A percentile compares a stretch with the other conserved stretches of the same genome.
Conservation (phyloP, 2,888 invertebrate species). For the Pilophorus perplexus region DNA sequence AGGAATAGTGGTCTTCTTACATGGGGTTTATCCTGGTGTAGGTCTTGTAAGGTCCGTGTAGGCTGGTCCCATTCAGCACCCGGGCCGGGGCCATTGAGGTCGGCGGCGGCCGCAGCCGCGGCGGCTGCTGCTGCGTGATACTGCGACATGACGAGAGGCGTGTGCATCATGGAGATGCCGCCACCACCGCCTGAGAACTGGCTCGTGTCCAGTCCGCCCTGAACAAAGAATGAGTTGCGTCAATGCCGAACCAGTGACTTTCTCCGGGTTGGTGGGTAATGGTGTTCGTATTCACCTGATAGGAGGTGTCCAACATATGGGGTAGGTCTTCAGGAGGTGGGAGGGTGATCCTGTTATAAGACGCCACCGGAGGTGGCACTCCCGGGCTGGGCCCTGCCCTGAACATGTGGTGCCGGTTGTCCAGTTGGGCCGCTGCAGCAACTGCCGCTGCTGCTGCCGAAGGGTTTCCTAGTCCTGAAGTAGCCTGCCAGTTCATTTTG, state of each 20-base stretch:
- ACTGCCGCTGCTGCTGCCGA: slow-evolving; percentile 9
- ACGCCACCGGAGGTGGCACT: slow-evolving; percentile 32
- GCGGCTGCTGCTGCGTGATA: slow-evolving; percentile 37
- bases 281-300: slow-evolving; percentile 44
- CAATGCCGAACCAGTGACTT: no score
- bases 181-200: slow-evolving; percentile 44
- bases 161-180: slow-evolving; percentile 45
- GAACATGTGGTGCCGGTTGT: slow-evolving; percentile 44
- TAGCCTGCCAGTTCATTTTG: slow-evolving; percentile 48
- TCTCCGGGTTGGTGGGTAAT: no score
- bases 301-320: slow-evolving; percentile 45
- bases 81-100: slow-evolving; percentile 26
- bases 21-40: slow-evolving; percentile 44
- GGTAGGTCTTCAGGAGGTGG: slow-evolving; percentile 45
- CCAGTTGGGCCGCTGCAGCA: slow-evolving; percentile 23
- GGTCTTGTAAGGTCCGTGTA: slow-evolving; percentile 38
- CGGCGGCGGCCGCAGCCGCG: slow-evolving; percentile 38
- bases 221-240: no score
- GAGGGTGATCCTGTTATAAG: slow-evolving; percentile 43
- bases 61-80: slow-evolving; percentile 38
- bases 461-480: slow-evolving; percentile 8
- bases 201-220: slow-evolving; percentile 45
- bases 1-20: slow-evolving; percentile 38
- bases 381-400: slow-evolving; percentile 42
- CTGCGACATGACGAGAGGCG: slow-evolving; percentile 44